phyloP scores from a whole-genome alignment of 2,888 invertebrate genomes.

The Erpobdella octoculata region DNA sequence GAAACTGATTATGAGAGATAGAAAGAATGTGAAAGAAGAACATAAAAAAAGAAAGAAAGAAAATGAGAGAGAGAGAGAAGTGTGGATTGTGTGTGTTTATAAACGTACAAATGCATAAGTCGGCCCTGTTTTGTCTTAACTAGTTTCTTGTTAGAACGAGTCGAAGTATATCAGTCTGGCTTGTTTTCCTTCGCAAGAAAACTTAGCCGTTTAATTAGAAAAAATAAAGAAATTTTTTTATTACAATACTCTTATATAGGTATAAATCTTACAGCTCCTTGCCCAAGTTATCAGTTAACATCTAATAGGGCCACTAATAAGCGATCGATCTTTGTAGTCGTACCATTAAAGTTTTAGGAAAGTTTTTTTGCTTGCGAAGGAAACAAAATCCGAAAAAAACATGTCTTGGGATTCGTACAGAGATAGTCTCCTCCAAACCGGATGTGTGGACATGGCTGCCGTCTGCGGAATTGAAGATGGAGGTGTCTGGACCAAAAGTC shows the following conservation, averaged over 20 bases:
- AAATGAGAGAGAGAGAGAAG: background rate
- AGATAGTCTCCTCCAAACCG: slow-evolving; percentile 29
- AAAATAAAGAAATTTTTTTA: too few relatives aligned
- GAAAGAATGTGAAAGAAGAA: background rate
- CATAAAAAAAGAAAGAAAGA: background rate
- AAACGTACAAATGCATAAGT: too few relatives aligned
- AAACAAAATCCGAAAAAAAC: background rate
- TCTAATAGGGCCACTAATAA: too few relatives aligned
- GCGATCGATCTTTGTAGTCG: too few relatives aligned
- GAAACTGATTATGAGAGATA: background rate
- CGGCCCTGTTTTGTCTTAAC: too few relatives aligned
- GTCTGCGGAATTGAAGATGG: slow-evolving; percentile 31
- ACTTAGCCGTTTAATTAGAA: too few relatives aligned
- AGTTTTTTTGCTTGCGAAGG: background rate
- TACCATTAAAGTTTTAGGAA: background rate
- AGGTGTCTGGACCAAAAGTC: slow-evolving; percentile 28
- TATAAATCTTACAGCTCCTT: too few relatives aligned
- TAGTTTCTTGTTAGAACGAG: too few relatives aligned
- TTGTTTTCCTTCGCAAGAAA: too few relatives aligned
- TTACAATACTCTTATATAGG: too few relatives aligned
- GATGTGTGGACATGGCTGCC: slow-evolving; percentile 30
- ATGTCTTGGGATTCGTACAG: slow-evolving; percentile 34
- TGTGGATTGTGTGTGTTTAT: background rate
- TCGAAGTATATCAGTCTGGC: too few relatives aligned
- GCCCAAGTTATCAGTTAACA: too few relatives aligned